Conservation (phyloP, 2,797 vertebrate species). For the Sciurus carolinensis region DNA sequence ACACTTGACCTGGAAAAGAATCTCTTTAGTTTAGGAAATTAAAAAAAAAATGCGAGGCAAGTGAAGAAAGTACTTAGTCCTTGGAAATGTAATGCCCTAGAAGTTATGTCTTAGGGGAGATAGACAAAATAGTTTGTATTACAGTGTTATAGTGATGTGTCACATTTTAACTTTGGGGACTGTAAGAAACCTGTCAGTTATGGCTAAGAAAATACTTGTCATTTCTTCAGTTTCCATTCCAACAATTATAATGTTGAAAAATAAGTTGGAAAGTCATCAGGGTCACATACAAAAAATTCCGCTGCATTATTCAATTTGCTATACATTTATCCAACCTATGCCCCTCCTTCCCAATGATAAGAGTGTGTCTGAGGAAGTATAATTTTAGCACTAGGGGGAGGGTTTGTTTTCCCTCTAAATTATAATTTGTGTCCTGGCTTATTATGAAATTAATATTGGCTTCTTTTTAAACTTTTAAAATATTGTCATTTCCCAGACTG, state of each 20-base stretch:
- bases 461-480: neutral
- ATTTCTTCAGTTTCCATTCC: conserved; percentile 53
- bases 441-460: conserved; percentile 13
- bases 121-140: neutral
- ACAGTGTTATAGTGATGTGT: neutral
- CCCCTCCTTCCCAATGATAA: neutral
- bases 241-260: conserved; percentile 56
- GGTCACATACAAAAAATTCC: neutral
- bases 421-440: conserved; percentile 32
- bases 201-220: conserved; percentile 46
- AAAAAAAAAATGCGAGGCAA: neutral
- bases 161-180: neutral
- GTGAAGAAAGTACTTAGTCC: conserved; percentile 31
- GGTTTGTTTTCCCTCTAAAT: conserved; percentile 36
- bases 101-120: neutral
- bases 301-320: neutral
- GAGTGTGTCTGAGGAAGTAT: conserved; percentile 28
- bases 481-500: conserved; percentile 15
- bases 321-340: no score
- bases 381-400: neutral
- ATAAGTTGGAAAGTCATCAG: conserved; percentile 17
- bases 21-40: neutral
- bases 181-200: conserved; percentile 25
- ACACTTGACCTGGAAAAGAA: conserved; percentile 45
- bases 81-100: conserved; percentile 29